Evolutionary conservation across 2,797 vertebrate species (phyloP).

Genomic region (Mus minutoides): DNA sequence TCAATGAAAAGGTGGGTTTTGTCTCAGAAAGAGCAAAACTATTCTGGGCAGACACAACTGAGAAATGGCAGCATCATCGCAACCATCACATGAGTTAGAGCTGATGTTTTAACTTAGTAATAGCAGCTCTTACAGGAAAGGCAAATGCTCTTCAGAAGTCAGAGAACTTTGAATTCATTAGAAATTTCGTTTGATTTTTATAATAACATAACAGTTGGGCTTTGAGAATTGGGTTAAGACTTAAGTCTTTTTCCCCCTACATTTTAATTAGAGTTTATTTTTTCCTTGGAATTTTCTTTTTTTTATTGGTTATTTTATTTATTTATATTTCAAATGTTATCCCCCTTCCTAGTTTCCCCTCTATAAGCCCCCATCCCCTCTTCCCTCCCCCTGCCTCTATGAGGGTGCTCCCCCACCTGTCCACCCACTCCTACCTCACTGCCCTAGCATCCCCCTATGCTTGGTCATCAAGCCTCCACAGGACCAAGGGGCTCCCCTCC

Average conservation of each 20-base stretch:
- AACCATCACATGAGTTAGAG: neutral
- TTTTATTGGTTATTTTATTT: too few relatives aligned
- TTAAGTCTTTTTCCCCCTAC: neutral
- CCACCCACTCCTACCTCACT: too few relatives aligned
- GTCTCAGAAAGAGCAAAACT: neutral
- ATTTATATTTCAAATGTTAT: too few relatives aligned
- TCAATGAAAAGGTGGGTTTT: neutral
- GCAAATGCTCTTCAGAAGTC: conserved; percentile 45
- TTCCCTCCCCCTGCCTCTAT: too few relatives aligned
- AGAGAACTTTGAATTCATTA: neutral
- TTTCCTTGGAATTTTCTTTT: too few relatives aligned
- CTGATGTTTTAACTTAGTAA: conserved; percentile 19
- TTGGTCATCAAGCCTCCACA: too few relatives aligned
- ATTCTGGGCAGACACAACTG: neutral
- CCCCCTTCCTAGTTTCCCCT: too few relatives aligned
- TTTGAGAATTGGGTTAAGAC: conserved; percentile 31
- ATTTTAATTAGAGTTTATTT: too few relatives aligned
- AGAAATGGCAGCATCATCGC: neutral
- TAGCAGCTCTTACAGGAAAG: neutral
- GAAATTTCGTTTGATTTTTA: conserved; percentile 53
- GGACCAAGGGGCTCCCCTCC: too few relatives aligned
- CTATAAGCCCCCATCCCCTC: too few relatives aligned
- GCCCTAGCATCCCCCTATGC: too few relatives aligned
- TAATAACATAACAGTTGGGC: neutral
- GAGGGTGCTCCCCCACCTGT: too few relatives aligned